Percentiles rank a stretch among this genome's conserved stretches.
These are phyloP conservation scores for Mesorhabditis belari DNA, from an alignment of 2,888 invertebrate genomes.

Conservation along the genomic window DNA sequence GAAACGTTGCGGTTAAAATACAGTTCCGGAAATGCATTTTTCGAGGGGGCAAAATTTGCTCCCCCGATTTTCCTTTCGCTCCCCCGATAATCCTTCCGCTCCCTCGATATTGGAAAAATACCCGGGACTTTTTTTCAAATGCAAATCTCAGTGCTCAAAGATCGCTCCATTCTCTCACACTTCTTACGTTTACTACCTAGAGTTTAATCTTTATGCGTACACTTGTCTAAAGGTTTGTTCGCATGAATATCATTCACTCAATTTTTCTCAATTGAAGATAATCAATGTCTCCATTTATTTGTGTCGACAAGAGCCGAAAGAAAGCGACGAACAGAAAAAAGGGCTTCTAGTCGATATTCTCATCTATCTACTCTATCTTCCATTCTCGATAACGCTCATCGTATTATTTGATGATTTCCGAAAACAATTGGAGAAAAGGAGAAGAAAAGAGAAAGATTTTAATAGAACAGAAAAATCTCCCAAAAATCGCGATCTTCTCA, in stretches of 20 bases:
- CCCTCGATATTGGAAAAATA: no score
- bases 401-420: constrained; percentile 46
- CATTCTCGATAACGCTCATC: constrained; percentile 44
- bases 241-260: no score
- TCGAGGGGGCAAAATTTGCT: no score
- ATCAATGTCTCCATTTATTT: not conserved
- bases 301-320: no score
- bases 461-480: not conserved
- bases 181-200: constrained; percentile 37
- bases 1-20: no score
- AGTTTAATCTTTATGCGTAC: constrained; percentile 49
- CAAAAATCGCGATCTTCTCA: constrained; percentile 2
- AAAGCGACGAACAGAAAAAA: not conserved
- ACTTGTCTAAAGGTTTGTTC: constrained; percentile 34
- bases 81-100: no score
- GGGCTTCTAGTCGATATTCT: not conserved
- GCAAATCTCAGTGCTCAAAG: not conserved
- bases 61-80: no score
- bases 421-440: constrained; percentile 13
- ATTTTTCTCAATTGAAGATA: not conserved
- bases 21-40: no score
- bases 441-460: not conserved
- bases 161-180: constrained; percentile 27
- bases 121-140: no score
- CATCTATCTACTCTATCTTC: constrained; percentile 26